Percentiles rank a stretch among this genome's conserved stretches.
Conservation (phyloP, 2,113 vertebrate genomes). For the Setophaga coronata region DNA sequence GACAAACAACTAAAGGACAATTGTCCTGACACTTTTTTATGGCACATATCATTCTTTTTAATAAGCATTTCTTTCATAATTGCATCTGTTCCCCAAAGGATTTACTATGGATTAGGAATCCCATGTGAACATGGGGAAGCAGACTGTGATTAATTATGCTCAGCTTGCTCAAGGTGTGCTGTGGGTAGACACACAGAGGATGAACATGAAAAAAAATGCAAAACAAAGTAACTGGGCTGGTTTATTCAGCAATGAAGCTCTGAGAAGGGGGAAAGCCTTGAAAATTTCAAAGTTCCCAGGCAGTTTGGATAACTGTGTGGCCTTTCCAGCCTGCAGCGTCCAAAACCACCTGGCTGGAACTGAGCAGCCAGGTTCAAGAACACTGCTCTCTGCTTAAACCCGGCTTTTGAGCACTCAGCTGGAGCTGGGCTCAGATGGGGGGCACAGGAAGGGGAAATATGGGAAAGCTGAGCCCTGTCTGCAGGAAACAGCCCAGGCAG, state of each 20-base stretch:
- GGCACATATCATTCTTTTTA: slow-evolving; percentile 21
- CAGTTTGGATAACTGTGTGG: accelerated
- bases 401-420: accelerated
- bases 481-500: neutral
- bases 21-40: slow-evolving; percentile 26
- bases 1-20: slow-evolving; percentile 38
- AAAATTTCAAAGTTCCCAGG: neutral
- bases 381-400: neutral
- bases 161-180: slow-evolving; percentile 10
- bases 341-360: neutral
- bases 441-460: accelerated
- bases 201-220: neutral
- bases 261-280: neutral
- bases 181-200: neutral
- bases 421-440: neutral
- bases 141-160: slow-evolving; percentile 36
- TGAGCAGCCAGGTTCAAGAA: neutral
- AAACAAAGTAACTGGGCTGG: neutral
- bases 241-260: neutral
- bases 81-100: slow-evolving; percentile 44
- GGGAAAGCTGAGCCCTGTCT: neutral
- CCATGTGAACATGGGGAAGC: neutral
- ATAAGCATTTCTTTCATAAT: slow-evolving; percentile 37
- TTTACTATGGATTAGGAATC: slow-evolving; percentile 13
- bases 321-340: neutral